Base-by-base conservation (phyloP, 2,113 vertebrate species). In the Sorex fumeus region DNA sequence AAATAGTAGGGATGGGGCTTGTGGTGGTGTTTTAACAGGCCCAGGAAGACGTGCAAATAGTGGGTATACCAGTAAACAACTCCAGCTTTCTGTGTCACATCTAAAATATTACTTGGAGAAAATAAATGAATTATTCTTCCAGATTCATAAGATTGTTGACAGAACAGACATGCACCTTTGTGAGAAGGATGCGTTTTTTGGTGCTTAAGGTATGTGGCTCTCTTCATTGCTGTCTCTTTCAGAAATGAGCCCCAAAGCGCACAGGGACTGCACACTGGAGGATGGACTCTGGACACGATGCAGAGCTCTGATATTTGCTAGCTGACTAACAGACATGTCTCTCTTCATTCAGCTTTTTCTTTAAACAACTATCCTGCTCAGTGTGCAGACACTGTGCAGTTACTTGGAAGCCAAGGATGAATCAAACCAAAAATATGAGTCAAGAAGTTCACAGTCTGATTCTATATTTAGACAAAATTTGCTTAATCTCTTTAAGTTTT, bases 1-100 rank as follows among this genome's bases (percentile, higher is more conserved):
- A 97, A 97, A 96, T 34, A 96, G 87, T 94, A 90, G 70, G 77
- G 45, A 1, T 91, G 93, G 79, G 88, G 83, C 84, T 84, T 92
- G 91, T 4, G 88, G 89, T 4, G 88, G 89, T 96, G 83, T 95
- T 97, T 97, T 88, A 96, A 95, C 50, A 96, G 92, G 94, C 94
- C 84, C 80, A 74, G 45, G 83, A 94, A 91, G 84, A 95, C 85
- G 91, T 96, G 64, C 88, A 94, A 95, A 96, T 66, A 96, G 87
- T 57, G 70, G 25, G 75, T 67, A 74, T 89, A 91, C 32, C 64
- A 92, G 92, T 64, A 76, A 80, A 47, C 45, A 87, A 72, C 70
- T 40, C 18, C 77, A 86, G 72, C 76, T 47, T 79, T 87, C 28
- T 70, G 45, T 50, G 11, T 72, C 30, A 12, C 62, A 36, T 60